Evolutionary conservation across 2,113 vertebrate genomes (phyloP).

Genomic region (Pogonocichla stellata): DNA sequence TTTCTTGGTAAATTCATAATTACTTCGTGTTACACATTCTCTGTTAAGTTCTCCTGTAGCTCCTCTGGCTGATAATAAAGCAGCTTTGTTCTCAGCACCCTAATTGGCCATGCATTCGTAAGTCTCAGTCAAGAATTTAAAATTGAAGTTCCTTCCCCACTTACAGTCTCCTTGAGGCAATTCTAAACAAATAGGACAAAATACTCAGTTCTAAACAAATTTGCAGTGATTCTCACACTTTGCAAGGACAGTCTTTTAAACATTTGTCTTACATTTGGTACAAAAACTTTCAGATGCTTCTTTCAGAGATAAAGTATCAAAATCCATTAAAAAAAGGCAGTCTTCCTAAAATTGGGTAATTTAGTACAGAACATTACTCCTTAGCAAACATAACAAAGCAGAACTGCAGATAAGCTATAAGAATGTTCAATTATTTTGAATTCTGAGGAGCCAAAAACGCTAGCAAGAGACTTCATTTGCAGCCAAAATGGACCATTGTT

Average conservation of each 20-base stretch:
- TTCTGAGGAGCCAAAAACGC: background rate
- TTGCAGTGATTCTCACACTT: background rate
- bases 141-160: background rate
- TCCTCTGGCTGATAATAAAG: background rate
- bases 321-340: background rate
- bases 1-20: background rate
- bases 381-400: background rate
- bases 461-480: background rate
- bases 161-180: background rate
- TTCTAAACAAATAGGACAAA: background rate
- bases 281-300: background rate
- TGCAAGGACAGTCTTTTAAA: background rate
- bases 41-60: background rate
- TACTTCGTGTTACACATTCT: background rate
- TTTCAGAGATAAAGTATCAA: background rate
- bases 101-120: background rate
- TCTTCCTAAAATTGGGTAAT: background rate
- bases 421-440: background rate
- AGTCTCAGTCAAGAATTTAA: background rate
- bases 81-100: background rate
- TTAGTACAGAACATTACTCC: background rate
- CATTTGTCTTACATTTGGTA: background rate
- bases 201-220: background rate
- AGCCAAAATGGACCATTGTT: background rate
- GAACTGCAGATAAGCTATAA: background rate